Evolutionary conservation across 2,888 invertebrate genomes (phyloP).

Genomic region (Dinocampus coccinellae): DNA sequence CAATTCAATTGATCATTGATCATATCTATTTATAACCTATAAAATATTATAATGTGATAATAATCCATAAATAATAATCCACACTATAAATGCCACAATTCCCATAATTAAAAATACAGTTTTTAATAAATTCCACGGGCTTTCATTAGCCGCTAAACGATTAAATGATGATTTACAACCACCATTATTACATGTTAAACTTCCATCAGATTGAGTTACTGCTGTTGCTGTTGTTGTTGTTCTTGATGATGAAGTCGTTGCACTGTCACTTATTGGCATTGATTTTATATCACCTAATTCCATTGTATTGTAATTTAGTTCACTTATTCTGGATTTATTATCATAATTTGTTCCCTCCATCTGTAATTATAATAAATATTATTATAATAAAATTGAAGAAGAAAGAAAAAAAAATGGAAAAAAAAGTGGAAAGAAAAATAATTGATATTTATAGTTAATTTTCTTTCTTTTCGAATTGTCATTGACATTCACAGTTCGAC

Average conservation of each 20-base stretch:
- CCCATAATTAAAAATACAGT: constrained; percentile 70
- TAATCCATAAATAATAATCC: constrained; percentile 69
- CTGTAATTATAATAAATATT: constrained; percentile 60
- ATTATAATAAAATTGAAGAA: no score
- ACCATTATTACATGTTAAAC: constrained; percentile 54
- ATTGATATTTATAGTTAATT: no score
- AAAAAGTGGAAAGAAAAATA: no score
- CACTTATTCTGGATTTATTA: constrained; percentile 49
- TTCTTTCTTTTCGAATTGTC: background rate
- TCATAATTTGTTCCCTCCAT: constrained; percentile 70
- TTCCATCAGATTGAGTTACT: constrained; percentile 34
- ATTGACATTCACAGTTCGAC: background rate
- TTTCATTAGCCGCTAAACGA: constrained; percentile 58
- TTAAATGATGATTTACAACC: constrained; percentile 55
- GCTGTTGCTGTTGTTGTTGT: constrained; percentile 27
- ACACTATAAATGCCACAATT: constrained; percentile 69
- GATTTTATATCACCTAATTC: constrained; percentile 61
- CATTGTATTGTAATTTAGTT: constrained; percentile 53
- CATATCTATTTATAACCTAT: no score
- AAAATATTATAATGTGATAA: constrained; percentile 62
- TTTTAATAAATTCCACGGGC: constrained; percentile 72
- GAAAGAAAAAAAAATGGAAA: no score
- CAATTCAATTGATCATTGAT: background rate
- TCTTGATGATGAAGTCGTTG: constrained; percentile 32
- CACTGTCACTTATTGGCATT: constrained; percentile 44